Base-by-base conservation (phyloP, 2,113 vertebrate species). In the Erinaceus europaeus region DNA sequence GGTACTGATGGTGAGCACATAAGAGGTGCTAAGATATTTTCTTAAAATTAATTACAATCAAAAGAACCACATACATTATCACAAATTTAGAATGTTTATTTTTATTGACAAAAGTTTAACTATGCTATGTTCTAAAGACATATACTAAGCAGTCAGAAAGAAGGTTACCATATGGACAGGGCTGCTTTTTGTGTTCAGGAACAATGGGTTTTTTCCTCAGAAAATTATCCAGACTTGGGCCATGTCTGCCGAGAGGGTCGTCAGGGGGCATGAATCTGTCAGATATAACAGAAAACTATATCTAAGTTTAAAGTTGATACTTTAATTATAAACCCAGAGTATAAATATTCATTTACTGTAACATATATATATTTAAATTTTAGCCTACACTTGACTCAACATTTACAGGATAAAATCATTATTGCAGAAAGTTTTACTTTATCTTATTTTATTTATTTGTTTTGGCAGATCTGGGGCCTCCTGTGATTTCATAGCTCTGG, bases 151-250 rank as follows among this genome's bases (percentile, higher is more conserved):
- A 38, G 38, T 50, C 68, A 68, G 53, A 95, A 93, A 92, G 72
- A 59, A 80, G 94, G 77, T 97, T 97, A 99, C 99, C 99, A 0
- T 99, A 99, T 71, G 99, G 99, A 95, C 99, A 99, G 0, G 99
- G 99, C 93, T 99, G 99, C 87, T 99, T 99, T 97, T 99, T 99
- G 97, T 99, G 98, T 94, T 99, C 99, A 8, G 98, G 99, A 88
- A 99, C 97, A 76, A 99, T 96, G 15, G 98, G 98, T 89, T 98
- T 98, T 96, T 99, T 99, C 94, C 99, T 97, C 95, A 99, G 97
- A 96, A 99, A 99, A 96, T 99, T 99, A 93, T 99, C 99, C 84
- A 99, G 96, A 87, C 98, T 99, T 27, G 99, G 99, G 4, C 99
- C 99, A 0, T 99, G 99, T 32, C 99, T 98, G 52, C 99, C 99